Percentiles rank a stretch among this genome's conserved stretches.
Evolutionary conservation across 2,888 invertebrate species (phyloP).

Genomic region (Xestia rhomboidea): DNA sequence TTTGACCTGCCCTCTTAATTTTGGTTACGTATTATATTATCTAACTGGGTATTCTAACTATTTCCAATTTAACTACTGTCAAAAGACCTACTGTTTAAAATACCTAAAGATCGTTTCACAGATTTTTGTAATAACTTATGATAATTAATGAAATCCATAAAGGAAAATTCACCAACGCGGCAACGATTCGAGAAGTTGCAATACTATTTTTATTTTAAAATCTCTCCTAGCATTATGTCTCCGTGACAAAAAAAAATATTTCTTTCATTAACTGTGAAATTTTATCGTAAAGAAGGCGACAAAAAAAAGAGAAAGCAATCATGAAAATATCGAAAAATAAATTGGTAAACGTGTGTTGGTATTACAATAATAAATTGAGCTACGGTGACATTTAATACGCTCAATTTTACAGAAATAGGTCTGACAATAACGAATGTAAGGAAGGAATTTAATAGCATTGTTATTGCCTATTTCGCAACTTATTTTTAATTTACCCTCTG

Average conservation of each 20-base stretch:
- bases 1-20: too few relatives aligned
- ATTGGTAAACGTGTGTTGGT: conserved; percentile 22
- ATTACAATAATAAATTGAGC: conserved; percentile 31
- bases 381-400: conserved; percentile 46
- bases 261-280: not conserved
- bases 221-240: not conserved
- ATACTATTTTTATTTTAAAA: not conserved
- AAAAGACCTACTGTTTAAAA: too few relatives aligned
- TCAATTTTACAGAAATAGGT: conserved; percentile 6
- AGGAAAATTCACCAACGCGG: too few relatives aligned
- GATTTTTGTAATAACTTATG: too few relatives aligned
- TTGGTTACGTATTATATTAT: too few relatives aligned
- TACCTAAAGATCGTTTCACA: too few relatives aligned
- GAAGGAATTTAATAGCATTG: conserved; percentile 12
- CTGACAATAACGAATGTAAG: conserved; percentile 10
- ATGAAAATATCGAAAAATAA: conserved; percentile 42
- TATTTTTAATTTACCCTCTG: conserved; percentile 25
- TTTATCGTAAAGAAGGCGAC: not conserved
- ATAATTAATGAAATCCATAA: too few relatives aligned
- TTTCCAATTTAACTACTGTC: too few relatives aligned
- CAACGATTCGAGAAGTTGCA: not conserved
- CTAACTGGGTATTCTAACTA: too few relatives aligned
- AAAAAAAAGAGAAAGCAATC: conserved; percentile 27
- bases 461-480: conserved; percentile 23
- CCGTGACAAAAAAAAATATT: not conserved